Evolutionary conservation across 2,113 vertebrate species (phyloP).

Genomic region (Zeus faber): DNA sequence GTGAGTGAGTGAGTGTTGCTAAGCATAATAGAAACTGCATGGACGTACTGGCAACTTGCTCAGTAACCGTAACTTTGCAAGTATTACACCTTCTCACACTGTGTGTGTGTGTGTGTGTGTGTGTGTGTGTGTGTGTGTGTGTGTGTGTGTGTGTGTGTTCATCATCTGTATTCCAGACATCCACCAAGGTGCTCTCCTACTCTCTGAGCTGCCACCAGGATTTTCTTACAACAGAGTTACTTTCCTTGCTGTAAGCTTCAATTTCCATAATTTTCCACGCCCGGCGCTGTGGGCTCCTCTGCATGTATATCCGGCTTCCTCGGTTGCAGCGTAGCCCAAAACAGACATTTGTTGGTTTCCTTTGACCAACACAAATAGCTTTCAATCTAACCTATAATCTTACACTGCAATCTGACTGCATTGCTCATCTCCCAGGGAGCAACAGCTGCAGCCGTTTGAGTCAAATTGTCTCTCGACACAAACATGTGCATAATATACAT

Average conservation of each 20-base stretch:
- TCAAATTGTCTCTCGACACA: too few relatives aligned
- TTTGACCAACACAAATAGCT: too few relatives aligned
- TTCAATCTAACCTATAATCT: too few relatives aligned
- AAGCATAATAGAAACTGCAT: constrained; percentile 32
- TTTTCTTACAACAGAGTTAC: constrained; percentile 12
- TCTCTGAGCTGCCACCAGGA: constrained; percentile 33
- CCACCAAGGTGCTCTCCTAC: constrained; percentile 33
- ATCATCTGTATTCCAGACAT: constrained; percentile 48
- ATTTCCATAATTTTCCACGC: constrained; percentile 27
- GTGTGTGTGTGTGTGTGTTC: constrained; percentile 9
- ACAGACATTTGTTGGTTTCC: too few relatives aligned
- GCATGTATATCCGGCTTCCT: too few relatives aligned
- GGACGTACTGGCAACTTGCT: constrained; percentile 23
- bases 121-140: constrained; percentile 1
- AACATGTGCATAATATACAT: too few relatives aligned
- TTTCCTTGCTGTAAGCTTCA: constrained; percentile 16
- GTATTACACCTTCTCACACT: constrained; percentile 1
- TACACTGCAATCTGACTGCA: too few relatives aligned
- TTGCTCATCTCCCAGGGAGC: too few relatives aligned
- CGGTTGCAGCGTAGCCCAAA: too few relatives aligned
- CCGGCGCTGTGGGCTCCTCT: constrained; percentile 1
- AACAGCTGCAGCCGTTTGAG: too few relatives aligned
- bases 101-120: constrained; percentile 8
- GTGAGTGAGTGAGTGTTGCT: constrained; percentile 8
- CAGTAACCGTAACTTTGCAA: not conserved